phyloP scores from a whole-genome alignment of 2,888 invertebrate species.

The Plebejus anna region DNA sequence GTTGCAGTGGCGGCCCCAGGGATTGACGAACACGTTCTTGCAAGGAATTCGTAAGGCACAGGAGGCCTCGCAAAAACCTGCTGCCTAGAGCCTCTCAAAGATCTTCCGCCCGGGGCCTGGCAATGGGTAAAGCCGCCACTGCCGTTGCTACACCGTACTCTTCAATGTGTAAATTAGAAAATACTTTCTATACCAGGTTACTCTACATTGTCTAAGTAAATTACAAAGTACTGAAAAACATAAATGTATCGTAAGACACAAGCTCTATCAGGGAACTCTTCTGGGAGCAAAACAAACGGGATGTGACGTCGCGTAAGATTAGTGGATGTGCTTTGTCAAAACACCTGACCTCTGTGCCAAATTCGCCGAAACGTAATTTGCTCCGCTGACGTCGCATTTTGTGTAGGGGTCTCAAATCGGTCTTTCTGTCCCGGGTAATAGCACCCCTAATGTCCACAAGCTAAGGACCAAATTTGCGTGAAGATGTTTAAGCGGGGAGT shows the following conservation, averaged over 20 bases:
- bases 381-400: slow-evolving; percentile 19
- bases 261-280: background rate
- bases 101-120: too few species aligned
- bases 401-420: background rate
- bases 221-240: background rate
- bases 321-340: slow-evolving; percentile 21
- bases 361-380: slow-evolving; percentile 20
- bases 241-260: background rate
- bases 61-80: too few species aligned
- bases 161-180: background rate
- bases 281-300: background rate
- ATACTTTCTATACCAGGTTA: background rate
- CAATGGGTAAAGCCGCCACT: too few species aligned
- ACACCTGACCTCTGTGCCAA: slow-evolving; percentile 25
- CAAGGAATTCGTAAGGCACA: too few species aligned
- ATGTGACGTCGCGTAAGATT: slow-evolving; percentile 21
- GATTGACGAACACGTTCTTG: too few species aligned
- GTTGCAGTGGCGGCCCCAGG: background rate
- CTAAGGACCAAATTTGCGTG: background rate
- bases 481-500: background rate
- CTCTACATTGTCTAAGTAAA: background rate
- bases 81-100: too few species aligned
- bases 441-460: background rate
- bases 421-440: background rate
- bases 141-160: background rate